These are phyloP conservation scores for Cyphomyrus plagiostoma DNA, from an alignment of 2,113 vertebrate genomes.

Conservation along the genomic window DNA sequence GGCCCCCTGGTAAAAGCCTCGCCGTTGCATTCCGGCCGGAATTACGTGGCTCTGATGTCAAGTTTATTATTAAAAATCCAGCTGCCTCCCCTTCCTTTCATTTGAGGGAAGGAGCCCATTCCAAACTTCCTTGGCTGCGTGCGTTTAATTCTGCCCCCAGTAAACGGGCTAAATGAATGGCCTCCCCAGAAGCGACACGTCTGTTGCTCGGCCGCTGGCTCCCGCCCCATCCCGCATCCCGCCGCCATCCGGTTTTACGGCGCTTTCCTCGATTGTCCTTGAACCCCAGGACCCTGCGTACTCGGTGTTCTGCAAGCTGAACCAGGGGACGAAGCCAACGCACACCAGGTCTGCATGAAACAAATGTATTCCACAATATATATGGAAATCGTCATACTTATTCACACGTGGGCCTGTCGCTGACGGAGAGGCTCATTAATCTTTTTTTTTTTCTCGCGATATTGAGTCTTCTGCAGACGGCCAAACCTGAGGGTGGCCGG, in stretches of 20 bases:
- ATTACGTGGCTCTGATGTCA: conserved; percentile 78
- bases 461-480: not conserved
- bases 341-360: not conserved
- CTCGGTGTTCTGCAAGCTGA: not conserved
- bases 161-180: conserved; percentile 32
- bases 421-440: not conserved
- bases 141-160: conserved; percentile 28
- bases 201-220: not conserved
- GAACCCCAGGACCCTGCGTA: not conserved
- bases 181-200: not conserved
- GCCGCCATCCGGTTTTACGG: not conserved
- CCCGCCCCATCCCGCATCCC: not conserved
- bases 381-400: not conserved
- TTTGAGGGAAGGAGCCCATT: conserved; percentile 48
- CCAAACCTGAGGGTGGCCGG: not conserved
- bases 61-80: conserved; percentile 82
- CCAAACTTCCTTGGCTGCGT: conserved; percentile 25
- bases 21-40: conserved; percentile 70
- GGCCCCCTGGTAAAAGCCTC: conserved; percentile 75
- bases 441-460: not conserved
- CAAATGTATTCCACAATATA: conserved; percentile 8
- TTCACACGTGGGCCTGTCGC: not conserved
- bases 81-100: conserved; percentile 67
- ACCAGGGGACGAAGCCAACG: not conserved
- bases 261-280: not conserved